A percentile compares a stretch with the other conserved stretches of the same genome.
These are phyloP conservation scores for Chrysotoxum bicinctum DNA, from an alignment of 2,888 invertebrate species.

Conservation along the genomic window DNA sequence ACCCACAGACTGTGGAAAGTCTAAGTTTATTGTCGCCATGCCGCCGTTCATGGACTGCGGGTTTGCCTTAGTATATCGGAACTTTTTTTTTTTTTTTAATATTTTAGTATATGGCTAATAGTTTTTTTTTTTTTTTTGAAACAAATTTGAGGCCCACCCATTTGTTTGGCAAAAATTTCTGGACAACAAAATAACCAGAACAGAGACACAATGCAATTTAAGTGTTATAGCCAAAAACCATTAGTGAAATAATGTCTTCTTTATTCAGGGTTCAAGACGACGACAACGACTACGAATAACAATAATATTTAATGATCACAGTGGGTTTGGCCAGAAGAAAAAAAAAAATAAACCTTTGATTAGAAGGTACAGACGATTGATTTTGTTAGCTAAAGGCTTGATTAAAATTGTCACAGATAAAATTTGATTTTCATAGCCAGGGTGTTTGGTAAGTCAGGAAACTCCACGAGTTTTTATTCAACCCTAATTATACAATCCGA, in stretches of 20 bases:
- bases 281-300: slow-evolving; percentile 7
- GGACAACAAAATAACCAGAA: slow-evolving; percentile 26
- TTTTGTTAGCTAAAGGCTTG: slow-evolving; percentile 13
- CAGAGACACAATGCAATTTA: slow-evolving; percentile 27
- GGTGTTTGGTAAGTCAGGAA: not conserved
- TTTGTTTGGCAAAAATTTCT: slow-evolving; percentile 56
- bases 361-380: slow-evolving; percentile 21
- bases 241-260: slow-evolving; percentile 62
- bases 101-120: slow-evolving; percentile 42
- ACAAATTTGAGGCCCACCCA: slow-evolving; percentile 55
- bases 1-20: slow-evolving; percentile 35
- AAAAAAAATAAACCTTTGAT: slow-evolving; percentile 7
- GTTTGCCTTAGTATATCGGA: slow-evolving; percentile 16
- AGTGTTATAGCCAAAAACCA: slow-evolving; percentile 64
- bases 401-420: slow-evolving; percentile 27
- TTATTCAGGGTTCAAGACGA: slow-evolving; percentile 53
- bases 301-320: slow-evolving; percentile 44
- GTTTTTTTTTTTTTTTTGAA: slow-evolving; percentile 31
- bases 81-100: slow-evolving; percentile 14
- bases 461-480: not conserved
- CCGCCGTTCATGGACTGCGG: slow-evolving; percentile 1
- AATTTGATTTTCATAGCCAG: not conserved
- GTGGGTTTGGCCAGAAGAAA: slow-evolving; percentile 43
- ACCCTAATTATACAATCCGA: too few species aligned
- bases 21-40: slow-evolving; percentile 42